Evolutionary conservation across 1,140 invertebrate genomes (phyloP), one percentile per base, ranked within the genome.

Genomic region (Zaprionus camerounensis): DNA sequence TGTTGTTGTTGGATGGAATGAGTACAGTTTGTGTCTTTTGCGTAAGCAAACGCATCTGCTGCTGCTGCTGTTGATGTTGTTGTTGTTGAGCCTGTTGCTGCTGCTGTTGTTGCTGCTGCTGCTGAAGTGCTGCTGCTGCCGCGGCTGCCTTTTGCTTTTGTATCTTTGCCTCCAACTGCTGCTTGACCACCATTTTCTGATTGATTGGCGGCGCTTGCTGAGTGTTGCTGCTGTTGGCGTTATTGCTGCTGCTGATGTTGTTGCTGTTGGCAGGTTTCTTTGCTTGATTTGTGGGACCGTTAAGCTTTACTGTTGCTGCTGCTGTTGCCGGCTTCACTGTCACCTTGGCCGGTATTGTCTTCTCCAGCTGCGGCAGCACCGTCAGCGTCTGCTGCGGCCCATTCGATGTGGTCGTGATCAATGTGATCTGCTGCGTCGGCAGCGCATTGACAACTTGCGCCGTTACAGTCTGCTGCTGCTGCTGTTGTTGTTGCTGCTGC

Each of bases 91-190:
- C 80, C 0, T 71, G 80, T 36, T 70, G 71, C 3, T 70, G 69
- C 36, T 66, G 68, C 15, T 83, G 83, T 51, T 93, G 83, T 53
- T 93, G 75, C 0, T 78, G 81, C 36, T 80, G 82, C 22, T 83
- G 81, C 24, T 77, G 74, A 34, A 80, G 79, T 36, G 81, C 72
- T 15, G 91, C 78, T 69, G 91, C 73, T 41, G 87, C 91, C 38
- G 85, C 85, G 11, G 91, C 91, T 41, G 91, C 91, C 68, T 92
- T 91, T 74, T 92, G 91, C 69, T 93, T 93, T 59, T 95, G 95
- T 79, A 95, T 95, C 81, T 95, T 96, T 44, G 95, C 95, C 73
- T 96, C 95, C 69, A 96, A 92, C 68, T 96, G 95, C 67, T 96
- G 96, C 71, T 96, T 95, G 1, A 96, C 94, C 15, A 95, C 94